Evolutionary conservation across 2,797 vertebrate species (phyloP), one percentile per base, ranked within the genome.

Genomic region (Arnoldichthys spilopterus): DNA sequence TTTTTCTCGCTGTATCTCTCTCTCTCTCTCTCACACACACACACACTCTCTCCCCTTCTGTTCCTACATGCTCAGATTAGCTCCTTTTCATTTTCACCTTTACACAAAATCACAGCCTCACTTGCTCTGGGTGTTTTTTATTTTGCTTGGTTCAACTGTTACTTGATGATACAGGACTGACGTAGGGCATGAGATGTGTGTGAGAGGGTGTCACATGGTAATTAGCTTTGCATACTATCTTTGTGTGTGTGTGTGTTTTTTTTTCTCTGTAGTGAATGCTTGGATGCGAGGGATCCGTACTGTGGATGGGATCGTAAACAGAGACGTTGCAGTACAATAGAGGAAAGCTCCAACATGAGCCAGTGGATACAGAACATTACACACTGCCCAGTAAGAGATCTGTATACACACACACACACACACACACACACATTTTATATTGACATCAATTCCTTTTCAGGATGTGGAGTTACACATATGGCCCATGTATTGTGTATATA

Each of bases 231-330:
- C 20, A 13, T 70, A 45, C 70, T 70, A 63, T 62, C 28, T 18
- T 13, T 54, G 6, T 62, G 56, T 77, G 53, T 77, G n/a, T 66
- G 37, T 54, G 43, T 80, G 56, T 71, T 30, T 22, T 7, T 54
- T 3, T 12, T 13, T 72, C 30, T 45, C 2, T 20, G 5, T 43
- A 99, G 97, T 64, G 80, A 92, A 24, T 99, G 97, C 86, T 87
- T 96, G 83, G 95, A 94, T 63, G 96, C 97, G n/a, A 95, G 96
- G 83, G 97, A 99, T 88, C 97, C 97, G 2, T 99, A 99, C 56
- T 99, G 97, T 15, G 97, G 97, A 76, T 99, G 97, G 97, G 97
- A 99, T 80, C 81, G 90, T 77, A 93, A 94, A 72, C 92, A 95
- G 92, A 95, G 92, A 86, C 95, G 93, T 54, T 99, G 97, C 82